Evolutionary conservation across 2,888 invertebrate genomes (phyloP).

Genomic region (Camptogramma bilineatum): DNA sequence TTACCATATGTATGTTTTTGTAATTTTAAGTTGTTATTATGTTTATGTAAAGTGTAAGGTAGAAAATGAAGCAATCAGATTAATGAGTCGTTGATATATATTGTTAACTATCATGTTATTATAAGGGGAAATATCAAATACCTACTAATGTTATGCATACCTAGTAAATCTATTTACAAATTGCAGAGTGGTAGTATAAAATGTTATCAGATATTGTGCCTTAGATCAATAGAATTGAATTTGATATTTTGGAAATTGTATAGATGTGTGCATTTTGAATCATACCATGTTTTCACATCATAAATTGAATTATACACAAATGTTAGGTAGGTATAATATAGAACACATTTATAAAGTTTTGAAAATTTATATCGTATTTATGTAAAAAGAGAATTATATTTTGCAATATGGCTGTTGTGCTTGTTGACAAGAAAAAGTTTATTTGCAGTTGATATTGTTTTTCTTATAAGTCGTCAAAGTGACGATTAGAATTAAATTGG

Average conservation of each 20-base stretch:
- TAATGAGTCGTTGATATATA: conserved; percentile 70
- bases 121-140: conserved; percentile 66
- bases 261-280: conserved; percentile 69
- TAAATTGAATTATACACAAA: conserved; percentile 36
- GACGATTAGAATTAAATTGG: conserved; percentile 72
- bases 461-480: conserved; percentile 61
- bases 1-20: conserved; percentile 82
- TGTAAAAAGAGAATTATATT: conserved; percentile 51
- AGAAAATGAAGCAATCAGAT: conserved; percentile 73
- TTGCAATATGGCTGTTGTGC: conserved; percentile 78
- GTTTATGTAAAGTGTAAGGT: conserved; percentile 76
- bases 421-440: conserved; percentile 73
- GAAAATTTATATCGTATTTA: conserved; percentile 42
- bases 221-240: conserved; percentile 71
- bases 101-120: conserved; percentile 77
- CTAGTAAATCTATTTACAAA: conserved; percentile 72
- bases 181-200: conserved; percentile 68
- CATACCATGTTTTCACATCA: conserved; percentile 56
- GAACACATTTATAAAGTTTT: conserved; percentile 48
- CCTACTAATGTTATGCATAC: conserved; percentile 51
- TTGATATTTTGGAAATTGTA: conserved; percentile 55
- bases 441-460: conserved; percentile 74
- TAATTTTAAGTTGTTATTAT: conserved; percentile 76
- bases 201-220: conserved; percentile 82
- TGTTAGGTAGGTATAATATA: conserved; percentile 28